Evolutionary conservation across 2,888 invertebrate genomes (phyloP), one percentile per base, ranked within the genome.

Genomic region (Argyresthia albistria): DNA sequence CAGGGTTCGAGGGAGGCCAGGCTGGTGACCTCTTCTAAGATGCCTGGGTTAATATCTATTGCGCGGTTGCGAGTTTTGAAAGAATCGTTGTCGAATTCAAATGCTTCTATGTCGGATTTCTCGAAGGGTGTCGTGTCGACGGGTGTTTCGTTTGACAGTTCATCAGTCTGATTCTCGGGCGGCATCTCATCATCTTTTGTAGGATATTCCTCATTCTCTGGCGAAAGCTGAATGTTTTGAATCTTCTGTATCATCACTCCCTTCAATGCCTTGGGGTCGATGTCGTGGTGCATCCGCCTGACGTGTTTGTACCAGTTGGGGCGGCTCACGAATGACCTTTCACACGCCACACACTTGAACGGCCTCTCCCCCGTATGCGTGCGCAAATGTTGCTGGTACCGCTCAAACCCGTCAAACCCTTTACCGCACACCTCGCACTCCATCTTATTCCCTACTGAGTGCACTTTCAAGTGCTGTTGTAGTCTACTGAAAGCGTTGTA

Each of bases 281-380:
- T 60, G 16, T 43, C 2, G 73, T 68, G 55, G 25, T 86, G 86
- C 55, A 78, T 65, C 49, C 71, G 69, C 0, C 61, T 63, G 51
- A 89, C 75, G 62, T 91, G 91, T 64, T 91, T 91, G 57, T 76
- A 67, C 79, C 88, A 89, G 64, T 91, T 91, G 1, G 90, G 88
- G 56, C 88, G 83, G 60, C 80, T 86, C 39, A 89, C 84, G 63
- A 91, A 91, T 0, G 83, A 75, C 51, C 88, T 88, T 16, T 84
- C 77, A 63, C 91, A 91, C 52, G 78, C 78, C 25, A 80, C 78
- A 66, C 91, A 91, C 46, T 80, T 79, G 70, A 84, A 89, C 0
- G 91, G 90, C 46, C 83, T 77, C 48, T 75, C 73, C 1, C 89
- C 90, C 0, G 88, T 89, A 63, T 91, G 91, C 10, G 88, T 80